A percentile compares a stretch with the other conserved stretches of the same genome.
These are phyloP conservation scores for Lapara coniferarum DNA, from an alignment of 2,888 invertebrate species.

Conservation along the genomic window DNA sequence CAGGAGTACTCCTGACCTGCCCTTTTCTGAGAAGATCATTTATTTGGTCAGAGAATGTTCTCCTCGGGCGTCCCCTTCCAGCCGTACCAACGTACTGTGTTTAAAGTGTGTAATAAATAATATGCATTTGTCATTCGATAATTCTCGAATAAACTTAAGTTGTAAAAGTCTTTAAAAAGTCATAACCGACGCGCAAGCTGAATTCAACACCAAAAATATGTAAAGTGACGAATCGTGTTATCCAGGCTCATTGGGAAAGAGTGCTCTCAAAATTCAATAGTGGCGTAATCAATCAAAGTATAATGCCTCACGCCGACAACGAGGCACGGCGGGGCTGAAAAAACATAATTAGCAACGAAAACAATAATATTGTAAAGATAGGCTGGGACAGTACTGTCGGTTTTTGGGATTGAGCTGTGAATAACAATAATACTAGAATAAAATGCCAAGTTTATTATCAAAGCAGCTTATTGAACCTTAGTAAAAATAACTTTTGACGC, in stretches of 20 bases:
- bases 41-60: too few species aligned
- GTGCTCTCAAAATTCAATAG: conserved; percentile 43
- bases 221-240: conserved; percentile 45
- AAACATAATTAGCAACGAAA: conserved; percentile 33
- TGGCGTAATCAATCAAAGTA: conserved; percentile 46
- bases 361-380: background rate
- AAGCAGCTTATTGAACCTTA: too few species aligned
- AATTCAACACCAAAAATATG: conserved; percentile 28
- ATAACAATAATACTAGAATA: background rate
- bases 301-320: conserved; percentile 35
- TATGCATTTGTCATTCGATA: too few species aligned
- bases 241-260: conserved; percentile 34
- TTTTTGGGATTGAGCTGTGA: background rate
- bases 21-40: too few species aligned
- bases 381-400: background rate
- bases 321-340: conserved; percentile 30
- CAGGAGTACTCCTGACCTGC: too few species aligned
- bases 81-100: too few species aligned
- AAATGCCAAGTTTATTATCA: too few species aligned
- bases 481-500: too few species aligned
- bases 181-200: background rate
- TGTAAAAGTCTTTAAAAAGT: background rate
- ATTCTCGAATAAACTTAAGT: too few species aligned
- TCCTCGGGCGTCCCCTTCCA: too few species aligned
- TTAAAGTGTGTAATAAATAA: too few species aligned